Evolutionary conservation across 2,888 invertebrate species (phyloP).

Genomic region (Drosophila bunnanda): DNA sequence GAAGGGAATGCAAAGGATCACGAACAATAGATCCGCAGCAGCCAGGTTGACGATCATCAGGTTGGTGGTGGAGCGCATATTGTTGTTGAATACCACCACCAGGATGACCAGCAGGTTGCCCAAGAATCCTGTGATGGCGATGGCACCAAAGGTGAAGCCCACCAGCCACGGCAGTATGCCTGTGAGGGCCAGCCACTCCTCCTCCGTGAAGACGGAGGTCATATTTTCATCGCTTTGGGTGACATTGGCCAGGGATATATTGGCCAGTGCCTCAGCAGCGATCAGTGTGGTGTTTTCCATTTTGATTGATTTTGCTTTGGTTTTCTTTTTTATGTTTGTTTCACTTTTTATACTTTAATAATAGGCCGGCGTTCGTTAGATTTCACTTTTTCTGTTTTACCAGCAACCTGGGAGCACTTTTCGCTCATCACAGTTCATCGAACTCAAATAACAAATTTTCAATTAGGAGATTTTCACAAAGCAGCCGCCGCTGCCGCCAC

Average conservation of each 20-base stretch:
- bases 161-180: conserved; percentile 86
- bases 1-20: conserved; percentile 96
- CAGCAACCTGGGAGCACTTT: conserved; percentile 23
- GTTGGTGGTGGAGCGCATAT: conserved; percentile 97
- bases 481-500: conserved; percentile 37
- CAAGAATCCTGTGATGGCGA: conserved; percentile 92
- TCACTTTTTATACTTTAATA: conserved; percentile 42
- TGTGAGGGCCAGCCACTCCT: conserved; percentile 49
- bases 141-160: conserved; percentile 92
- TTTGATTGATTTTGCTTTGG: conserved; percentile 5
- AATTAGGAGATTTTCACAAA: conserved; percentile 62
- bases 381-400: conserved; percentile 55
- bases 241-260: conserved; percentile 19
- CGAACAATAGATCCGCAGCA: conserved; percentile 94
- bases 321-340: not conserved
- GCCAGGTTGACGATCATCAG: conserved; percentile 96
- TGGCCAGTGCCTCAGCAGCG: conserved; percentile 5
- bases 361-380: conserved; percentile 42
- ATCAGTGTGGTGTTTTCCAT: conserved; percentile 41
- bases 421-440: conserved; percentile 58
- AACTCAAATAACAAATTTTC: conserved; percentile 64
- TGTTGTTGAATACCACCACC: conserved; percentile 93
- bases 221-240: conserved; percentile 27
- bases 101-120: conserved; percentile 95
- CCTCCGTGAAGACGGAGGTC: conserved; percentile 22